Evolutionary conservation across 2,797 vertebrate genomes (phyloP).

Genomic region (Halcyon leucocephala): DNA sequence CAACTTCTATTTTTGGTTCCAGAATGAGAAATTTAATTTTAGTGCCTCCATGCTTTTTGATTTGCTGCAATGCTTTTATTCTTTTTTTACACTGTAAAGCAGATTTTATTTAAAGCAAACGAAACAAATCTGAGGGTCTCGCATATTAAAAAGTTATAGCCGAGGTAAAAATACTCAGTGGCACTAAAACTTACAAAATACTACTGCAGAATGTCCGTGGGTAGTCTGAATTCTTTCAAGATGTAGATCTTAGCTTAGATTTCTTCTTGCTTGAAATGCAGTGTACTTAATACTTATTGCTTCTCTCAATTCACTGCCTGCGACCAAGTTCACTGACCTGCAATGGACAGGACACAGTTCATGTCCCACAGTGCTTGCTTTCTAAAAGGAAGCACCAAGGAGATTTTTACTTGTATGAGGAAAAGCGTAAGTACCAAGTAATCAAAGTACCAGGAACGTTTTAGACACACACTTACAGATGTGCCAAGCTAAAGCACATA

Average conservation of each 20-base stretch:
- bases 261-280: too few relatives aligned
- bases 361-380: neutral
- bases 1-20: slow-evolving; percentile 36
- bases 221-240: neutral
- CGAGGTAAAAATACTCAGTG: neutral
- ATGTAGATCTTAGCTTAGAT: too few relatives aligned
- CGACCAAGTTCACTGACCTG: neutral
- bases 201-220: neutral
- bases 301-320: neutral
- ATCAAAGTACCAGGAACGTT: neutral
- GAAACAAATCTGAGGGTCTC: neutral
- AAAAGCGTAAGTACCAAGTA: neutral
- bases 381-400: neutral
- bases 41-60: slow-evolving; percentile 11
- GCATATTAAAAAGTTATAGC: neutral
- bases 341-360: neutral
- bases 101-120: slow-evolving; percentile 39
- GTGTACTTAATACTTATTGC: neutral
- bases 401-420: neutral
- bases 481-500: neutral
- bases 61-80: rapidly evolving
- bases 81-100: neutral
- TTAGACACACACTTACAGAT: neutral
- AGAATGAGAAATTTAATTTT: slow-evolving; percentile 51
- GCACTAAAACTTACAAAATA: neutral